Evolutionary conservation across 1,140 invertebrate genomes (phyloP), one percentile per base, ranked within the genome.

Genomic region (Ips nitidus): DNA sequence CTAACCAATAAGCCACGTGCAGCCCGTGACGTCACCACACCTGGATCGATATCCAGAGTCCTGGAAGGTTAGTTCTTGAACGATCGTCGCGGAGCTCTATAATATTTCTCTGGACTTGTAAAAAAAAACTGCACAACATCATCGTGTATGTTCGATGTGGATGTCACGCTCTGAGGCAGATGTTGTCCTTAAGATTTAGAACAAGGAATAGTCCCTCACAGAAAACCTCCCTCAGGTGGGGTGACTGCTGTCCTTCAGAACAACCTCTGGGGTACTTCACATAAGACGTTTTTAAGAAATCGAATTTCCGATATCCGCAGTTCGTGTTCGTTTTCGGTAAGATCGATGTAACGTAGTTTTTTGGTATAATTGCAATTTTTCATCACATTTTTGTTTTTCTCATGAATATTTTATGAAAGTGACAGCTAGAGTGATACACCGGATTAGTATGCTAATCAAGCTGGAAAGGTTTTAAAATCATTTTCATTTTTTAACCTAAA

Each of bases 161-260:
- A 73, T 76, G 71, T 69, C 55, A 65, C 72, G 73, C 84, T 50
- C 3, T 57, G 61, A 52, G 64, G 89, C 90, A 87, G 90, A 95
- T 95, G 93, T 94, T 90, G 86, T 91, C 91, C 85, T 87, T 94
- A 89, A 91, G 88, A 84, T 94, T 94, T 90, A 94, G 89, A 86
- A 94, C 93, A 81, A 91, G 92, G 84, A 95, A 95, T 85, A 94
- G 91, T 86, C 93, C 94, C 85, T 94, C 92, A 83, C 93, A 94
- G 86, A 95, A 94, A 87, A 95, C 93, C 82, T 94, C 92, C 81
- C 89, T 95, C 75, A 89, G 94, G 83, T 95, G 94, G 93, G 93
- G 93, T 80, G 94, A 95, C 84, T 94, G 92, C 85, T 95, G 93
- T 84, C 78, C 57, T 22, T 52, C 8, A 4, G 41, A 65, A 5